Base-by-base conservation (phyloP, 2,113 vertebrate genomes). In the Leucopsar rothschildi region DNA sequence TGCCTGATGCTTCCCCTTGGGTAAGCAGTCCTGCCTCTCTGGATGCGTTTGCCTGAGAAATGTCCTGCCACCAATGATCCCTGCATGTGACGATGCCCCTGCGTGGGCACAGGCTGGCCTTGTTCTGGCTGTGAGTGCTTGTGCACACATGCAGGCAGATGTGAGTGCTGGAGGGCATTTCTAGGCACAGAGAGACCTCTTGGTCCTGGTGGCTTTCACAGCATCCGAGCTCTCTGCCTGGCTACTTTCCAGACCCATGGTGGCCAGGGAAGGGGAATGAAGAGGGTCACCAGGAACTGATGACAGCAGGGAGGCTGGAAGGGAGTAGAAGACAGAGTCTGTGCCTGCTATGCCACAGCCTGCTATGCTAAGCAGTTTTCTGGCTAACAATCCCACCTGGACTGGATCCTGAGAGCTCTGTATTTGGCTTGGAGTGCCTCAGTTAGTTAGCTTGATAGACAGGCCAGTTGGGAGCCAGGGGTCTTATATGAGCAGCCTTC, bases 11-110 rank as follows among this genome's bases (percentile, higher is more conserved):
- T 73, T 27, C 21, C 53, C 9, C 39, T 47, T 0, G 5, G 31
- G 35, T 2, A 18, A 50, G 27, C 42, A 45, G 53, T 33, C 69
- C 57, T 93, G 35, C 56, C 40, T 39, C 61, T 52, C 35, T 63
- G 63, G 33, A 20, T 61, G 42, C 0, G 3, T 44, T 53, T 59
- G 45, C 31, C 59, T 29, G 66, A 64, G 53, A 76, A n/a, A 40
- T 18, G 5, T 28, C 44, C 21, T 0, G 0, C 44, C 13, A 11
- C 33, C 0, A 0, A 39, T 25, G 61, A 31, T 24, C n/a, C 31
- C n/a, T 0, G 0, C 17, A 0, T 6, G 49, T 63, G 83, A 42
- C 61, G 12, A 21, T 31, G 76, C 4, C 4, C 47, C 19, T 47
- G 18, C 22, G 56, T 39, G 65, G 44, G 52, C 65, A 56, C 33